phyloP scores from a whole-genome alignment of 1,140 invertebrate genomes.

The Drosophila repleta region DNA sequence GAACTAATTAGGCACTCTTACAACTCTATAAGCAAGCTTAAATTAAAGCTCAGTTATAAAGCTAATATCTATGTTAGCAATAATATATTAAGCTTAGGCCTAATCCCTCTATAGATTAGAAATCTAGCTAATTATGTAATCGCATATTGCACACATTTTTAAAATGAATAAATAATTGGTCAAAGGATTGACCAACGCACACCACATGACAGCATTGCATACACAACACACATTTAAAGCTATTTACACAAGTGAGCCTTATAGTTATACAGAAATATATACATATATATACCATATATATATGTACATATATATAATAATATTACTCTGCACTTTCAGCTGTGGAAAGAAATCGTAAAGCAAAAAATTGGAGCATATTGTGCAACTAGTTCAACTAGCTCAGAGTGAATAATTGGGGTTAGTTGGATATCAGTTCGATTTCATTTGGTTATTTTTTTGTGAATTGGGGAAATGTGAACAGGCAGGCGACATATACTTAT shows the following conservation, averaged over 20 bases:
- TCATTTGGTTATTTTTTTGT: conserved; percentile 25
- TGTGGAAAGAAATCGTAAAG: conserved; percentile 3
- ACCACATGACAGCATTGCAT: conserved; percentile 22
- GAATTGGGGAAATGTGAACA: conserved; percentile 34
- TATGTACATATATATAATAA: conserved; percentile 6
- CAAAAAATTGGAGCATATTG: conserved; percentile 25
- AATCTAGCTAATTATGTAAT: background rate
- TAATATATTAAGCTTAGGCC: too few relatives aligned
- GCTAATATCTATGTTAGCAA: too few relatives aligned
- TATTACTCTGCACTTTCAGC: conserved; percentile 36
- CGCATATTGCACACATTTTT: background rate
- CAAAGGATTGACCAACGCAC: background rate
- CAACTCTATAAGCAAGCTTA: too few relatives aligned
- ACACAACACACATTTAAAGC: conserved; percentile 30
- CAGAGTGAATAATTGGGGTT: conserved; percentile 29
- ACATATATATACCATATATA: conserved; percentile 20
- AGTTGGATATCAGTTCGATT: background rate
- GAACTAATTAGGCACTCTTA: too few relatives aligned
- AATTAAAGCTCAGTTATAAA: too few relatives aligned
- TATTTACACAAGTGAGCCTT: conserved; percentile 46
- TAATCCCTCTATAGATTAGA: too few relatives aligned
- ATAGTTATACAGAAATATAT: background rate
- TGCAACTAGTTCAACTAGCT: conserved; percentile 34
- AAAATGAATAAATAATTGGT: background rate
- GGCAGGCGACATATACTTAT: conserved; percentile 33